Evolutionary conservation across 37 sponge, comb jelly and placozoan species (phyloP), one percentile per base, ranked within the genome.

Genomic region (Halichondria panicea): DNA sequence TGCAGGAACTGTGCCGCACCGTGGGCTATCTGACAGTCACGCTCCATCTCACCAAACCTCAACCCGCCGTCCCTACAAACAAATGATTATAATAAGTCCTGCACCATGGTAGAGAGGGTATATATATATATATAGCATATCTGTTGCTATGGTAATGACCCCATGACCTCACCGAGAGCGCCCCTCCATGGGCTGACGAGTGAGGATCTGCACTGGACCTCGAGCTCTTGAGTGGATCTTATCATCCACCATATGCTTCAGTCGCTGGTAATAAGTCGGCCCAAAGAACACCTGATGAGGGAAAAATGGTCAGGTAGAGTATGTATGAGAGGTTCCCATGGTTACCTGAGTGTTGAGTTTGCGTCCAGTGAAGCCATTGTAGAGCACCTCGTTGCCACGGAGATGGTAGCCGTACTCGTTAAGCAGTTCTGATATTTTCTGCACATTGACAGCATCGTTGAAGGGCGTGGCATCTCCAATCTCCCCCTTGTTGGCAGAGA

Each of bases 381-480:
- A 98, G 54, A 98, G 89, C 5, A 98, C 97, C 89, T 98, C 99
- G 44, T 95, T 98, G 24, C 99, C 99, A n/a, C 99, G 62, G 25
- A 93, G 74, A 63, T 98, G 99, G 71, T 98, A 98, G 38, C 91
- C 94, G 46, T 93, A 98, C 44, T 93, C 94, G 31, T 80, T 73
- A 33, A 98, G 77, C 39, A 98, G 78, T 27, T 89, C 90, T 31
- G 99, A 98, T 35, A 98, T 98, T 82, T 98, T 98, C 79, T 98
- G 97, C 0, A 98, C 99, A 68, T 95, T 95, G 2, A 96, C 95
- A 36, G 99, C 92, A 85, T 98, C 99, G 61, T 98, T 98, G 84
- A 98, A 98, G 6, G 99, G 99, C 2, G 99, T 98, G 13, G 99
- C 99, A 82, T 98, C 99, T n/a, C 99, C 99, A 54, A 96, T 96